A percentile compares a stretch with the other conserved stretches of the same genome.
Evolutionary conservation across 2,888 invertebrate genomes (phyloP).

Genomic region (Bombylius major): DNA sequence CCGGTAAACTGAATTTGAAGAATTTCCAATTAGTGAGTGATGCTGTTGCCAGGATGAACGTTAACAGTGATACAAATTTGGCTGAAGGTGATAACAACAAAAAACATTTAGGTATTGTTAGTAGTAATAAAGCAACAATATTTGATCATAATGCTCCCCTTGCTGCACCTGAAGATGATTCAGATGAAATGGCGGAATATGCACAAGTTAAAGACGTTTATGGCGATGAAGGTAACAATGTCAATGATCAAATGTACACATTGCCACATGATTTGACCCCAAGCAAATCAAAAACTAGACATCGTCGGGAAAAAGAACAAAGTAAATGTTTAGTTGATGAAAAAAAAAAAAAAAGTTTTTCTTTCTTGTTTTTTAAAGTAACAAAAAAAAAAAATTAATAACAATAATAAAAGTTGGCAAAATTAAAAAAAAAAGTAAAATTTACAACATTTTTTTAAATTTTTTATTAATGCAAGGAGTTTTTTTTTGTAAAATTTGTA

Average conservation of each 20-base stretch:
- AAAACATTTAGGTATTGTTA: conserved; percentile 9
- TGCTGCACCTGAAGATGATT: conserved; percentile 61
- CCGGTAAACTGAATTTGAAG: conserved; percentile 79
- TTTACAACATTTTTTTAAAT: too few species aligned
- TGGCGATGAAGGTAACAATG: conserved; percentile 47
- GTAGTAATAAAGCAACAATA: conserved; percentile 33
- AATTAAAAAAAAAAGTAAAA: not conserved
- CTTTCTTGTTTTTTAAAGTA: not conserved
- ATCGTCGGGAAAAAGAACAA: conserved; percentile 51
- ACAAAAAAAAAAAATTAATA: conserved; percentile 8
- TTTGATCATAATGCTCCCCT: conserved; percentile 55
- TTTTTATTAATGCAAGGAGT: too few species aligned
- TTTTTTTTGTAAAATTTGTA: too few species aligned
- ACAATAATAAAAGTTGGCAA: not conserved
- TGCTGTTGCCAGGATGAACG: conserved; percentile 61
- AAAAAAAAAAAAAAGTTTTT: conserved; percentile 9
- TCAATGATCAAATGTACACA: conserved; percentile 44
- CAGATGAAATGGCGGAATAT: conserved; percentile 56
- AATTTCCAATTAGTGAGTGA: conserved; percentile 82
- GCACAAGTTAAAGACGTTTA: conserved; percentile 49
- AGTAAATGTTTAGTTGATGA: conserved; percentile 37
- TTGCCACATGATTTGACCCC: conserved; percentile 51
- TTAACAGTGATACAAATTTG: conserved; percentile 40
- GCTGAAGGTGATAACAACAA: conserved; percentile 27
- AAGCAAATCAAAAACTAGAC: conserved; percentile 45